phyloP scores from a whole-genome alignment of 2,797 vertebrate species.

The Heterohyrax brucei region DNA sequence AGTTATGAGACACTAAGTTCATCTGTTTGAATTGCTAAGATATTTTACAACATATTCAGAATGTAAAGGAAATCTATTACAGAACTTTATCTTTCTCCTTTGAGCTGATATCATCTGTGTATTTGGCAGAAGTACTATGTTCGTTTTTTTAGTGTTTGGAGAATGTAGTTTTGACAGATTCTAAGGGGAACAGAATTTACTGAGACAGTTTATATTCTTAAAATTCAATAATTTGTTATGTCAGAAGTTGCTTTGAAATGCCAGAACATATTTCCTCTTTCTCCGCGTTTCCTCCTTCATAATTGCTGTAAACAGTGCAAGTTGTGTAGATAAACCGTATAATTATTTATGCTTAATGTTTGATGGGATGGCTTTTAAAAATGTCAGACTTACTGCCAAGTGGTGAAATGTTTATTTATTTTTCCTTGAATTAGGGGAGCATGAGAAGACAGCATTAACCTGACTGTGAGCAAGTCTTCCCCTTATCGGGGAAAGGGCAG shows the following conservation, averaged over 20 bases:
- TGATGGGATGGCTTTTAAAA: slow-evolving; percentile 73
- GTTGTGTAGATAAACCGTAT: neutral
- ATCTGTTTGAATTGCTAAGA: slow-evolving; percentile 11
- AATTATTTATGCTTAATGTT: slow-evolving; percentile 79
- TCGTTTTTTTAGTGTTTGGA: slow-evolving; percentile 67
- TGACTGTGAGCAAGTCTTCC: neutral
- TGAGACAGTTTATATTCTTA: slow-evolving; percentile 73
- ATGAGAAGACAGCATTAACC: slow-evolving; percentile 33
- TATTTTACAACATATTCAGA: slow-evolving; percentile 60
- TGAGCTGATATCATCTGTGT: slow-evolving; percentile 67
- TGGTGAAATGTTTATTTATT: slow-evolving; percentile 63
- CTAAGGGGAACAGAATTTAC: slow-evolving; percentile 49
- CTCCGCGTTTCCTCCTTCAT: slow-evolving; percentile 70
- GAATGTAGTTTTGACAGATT: slow-evolving; percentile 68
- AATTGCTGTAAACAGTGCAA: slow-evolving; percentile 60
- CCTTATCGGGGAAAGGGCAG: neutral
- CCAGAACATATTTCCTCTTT: slow-evolving; percentile 52
- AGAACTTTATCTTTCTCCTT: slow-evolving; percentile 31
- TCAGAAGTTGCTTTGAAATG: slow-evolving; percentile 83
- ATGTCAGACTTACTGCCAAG: slow-evolving; percentile 64
- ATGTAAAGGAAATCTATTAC: neutral
- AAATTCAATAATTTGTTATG: slow-evolving; percentile 79
- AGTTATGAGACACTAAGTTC: slow-evolving; percentile 1
- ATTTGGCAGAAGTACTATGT: slow-evolving; percentile 74
- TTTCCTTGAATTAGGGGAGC: slow-evolving; percentile 61